Percentiles rank a stretch among this genome's conserved stretches.
Conservation (phyloP, 1,140 invertebrate genomes). For the Drosophila oshimai region DNA sequence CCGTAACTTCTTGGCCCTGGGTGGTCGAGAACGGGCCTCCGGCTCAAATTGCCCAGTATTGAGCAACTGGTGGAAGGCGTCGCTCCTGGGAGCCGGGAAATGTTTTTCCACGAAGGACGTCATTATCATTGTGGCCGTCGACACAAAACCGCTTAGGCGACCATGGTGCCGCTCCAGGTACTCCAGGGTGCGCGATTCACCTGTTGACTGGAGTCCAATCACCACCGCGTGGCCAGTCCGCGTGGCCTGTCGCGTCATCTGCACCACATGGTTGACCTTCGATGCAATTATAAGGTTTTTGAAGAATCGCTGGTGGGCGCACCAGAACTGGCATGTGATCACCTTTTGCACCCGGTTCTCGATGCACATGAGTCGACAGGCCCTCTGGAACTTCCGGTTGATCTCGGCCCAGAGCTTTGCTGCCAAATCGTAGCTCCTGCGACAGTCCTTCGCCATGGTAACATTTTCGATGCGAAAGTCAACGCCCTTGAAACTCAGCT, state of each 20-base stretch:
- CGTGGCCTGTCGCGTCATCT: constrained; percentile 93
- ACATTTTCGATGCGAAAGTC: constrained; percentile 98
- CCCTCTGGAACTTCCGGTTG: constrained; percentile 97
- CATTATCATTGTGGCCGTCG: constrained; percentile 97
- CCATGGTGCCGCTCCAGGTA: constrained; percentile 97
- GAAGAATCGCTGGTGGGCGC: constrained; percentile 99
- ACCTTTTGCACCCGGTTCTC: constrained; percentile 95
- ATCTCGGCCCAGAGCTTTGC: constrained; percentile 96
- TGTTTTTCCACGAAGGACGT: constrained; percentile 98
- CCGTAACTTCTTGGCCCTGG: constrained; percentile 10
- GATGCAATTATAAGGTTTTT: constrained; percentile 99
- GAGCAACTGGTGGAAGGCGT: constrained; percentile 87
- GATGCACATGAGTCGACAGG: constrained; percentile 95
- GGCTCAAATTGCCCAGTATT: constrained; percentile 73
- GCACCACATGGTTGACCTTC: constrained; percentile 94
- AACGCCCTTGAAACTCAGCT: constrained; percentile 98
- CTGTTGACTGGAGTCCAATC: constrained; percentile 99
- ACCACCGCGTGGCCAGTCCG: constrained; percentile 99
- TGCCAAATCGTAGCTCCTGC: constrained; percentile 94
- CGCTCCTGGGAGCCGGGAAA: constrained; percentile 95
- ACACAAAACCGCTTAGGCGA: constrained; percentile 98
- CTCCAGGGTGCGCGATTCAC: constrained; percentile 97
- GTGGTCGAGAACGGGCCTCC: constrained; percentile 17
- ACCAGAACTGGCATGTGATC: constrained; percentile 99
- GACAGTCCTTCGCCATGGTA: constrained; percentile 92